Conservation (phyloP, 2,797 vertebrate genomes). For the Caiman crocodilus region DNA sequence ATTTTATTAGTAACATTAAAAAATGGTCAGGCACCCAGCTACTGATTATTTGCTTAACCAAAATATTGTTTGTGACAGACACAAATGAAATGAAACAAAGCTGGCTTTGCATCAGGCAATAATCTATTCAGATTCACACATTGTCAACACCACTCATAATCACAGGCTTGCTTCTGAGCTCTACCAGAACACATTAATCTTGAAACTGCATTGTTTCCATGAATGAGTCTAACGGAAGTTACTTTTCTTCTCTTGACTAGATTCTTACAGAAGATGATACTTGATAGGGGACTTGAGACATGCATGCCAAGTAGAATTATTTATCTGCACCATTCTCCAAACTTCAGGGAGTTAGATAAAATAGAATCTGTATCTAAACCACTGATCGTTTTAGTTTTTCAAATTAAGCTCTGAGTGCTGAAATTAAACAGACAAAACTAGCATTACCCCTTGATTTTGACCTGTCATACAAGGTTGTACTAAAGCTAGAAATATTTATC, state of each 20-base stretch:
- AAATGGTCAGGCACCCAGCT: neutral
- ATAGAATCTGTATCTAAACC: neutral
- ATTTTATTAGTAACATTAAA: neutral
- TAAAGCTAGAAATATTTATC: neutral
- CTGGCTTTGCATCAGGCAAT: conserved; percentile 13
- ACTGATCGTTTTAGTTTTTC: neutral
- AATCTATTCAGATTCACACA: conserved; percentile 8
- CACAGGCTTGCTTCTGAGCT: neutral
- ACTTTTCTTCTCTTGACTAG: neutral
- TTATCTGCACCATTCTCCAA: neutral
- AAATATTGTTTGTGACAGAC: conserved; percentile 22
- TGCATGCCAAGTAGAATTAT: neutral
- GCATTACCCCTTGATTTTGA: no score
- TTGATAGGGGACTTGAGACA: neutral
- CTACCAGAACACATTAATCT: neutral
- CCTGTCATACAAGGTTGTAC: neutral
- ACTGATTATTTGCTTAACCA: neutral
- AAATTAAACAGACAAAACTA: neutral
- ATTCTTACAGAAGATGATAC: neutral
- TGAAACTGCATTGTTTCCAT: neutral
- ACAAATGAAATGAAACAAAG: conserved; percentile 22
- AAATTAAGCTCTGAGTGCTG: neutral
- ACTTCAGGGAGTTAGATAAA: neutral
- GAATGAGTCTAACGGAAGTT: no score
- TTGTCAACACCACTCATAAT: conserved; percentile 6